These are phyloP conservation scores for Gonioctena quinquepunctata DNA, from an alignment of 1,140 invertebrate genomes.

Conservation along the genomic window DNA sequence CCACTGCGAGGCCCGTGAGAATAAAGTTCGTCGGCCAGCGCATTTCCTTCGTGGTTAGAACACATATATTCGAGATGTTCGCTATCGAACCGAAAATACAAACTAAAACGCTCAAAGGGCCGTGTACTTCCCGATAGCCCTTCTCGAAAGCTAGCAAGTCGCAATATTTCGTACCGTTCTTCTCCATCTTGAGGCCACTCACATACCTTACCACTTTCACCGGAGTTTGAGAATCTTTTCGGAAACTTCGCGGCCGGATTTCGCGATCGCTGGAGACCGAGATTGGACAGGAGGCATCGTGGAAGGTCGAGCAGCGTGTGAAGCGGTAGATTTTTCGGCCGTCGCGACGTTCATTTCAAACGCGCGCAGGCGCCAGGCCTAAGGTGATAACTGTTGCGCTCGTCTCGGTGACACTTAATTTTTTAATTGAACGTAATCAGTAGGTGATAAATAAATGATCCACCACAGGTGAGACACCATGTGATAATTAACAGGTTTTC, in stretches of 20 bases:
- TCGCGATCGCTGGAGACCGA: neutral
- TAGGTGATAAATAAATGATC: neutral
- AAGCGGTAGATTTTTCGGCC: neutral
- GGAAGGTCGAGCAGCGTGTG: neutral
- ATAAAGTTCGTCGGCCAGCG: constrained; percentile 83
- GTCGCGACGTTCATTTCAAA: neutral
- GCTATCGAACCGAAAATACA: constrained; percentile 92
- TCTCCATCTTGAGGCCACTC: neutral
- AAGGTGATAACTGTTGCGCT: neutral
- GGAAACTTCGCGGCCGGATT: neutral
- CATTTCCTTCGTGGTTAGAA: constrained; percentile 90
- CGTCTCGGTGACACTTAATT: neutral
- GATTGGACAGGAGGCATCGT: neutral
- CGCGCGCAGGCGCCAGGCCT: neutral
- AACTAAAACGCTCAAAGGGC: constrained; percentile 76
- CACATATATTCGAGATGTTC: constrained; percentile 91
- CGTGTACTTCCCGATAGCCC: constrained; percentile 67
- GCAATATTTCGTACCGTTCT: constrained; percentile 18
- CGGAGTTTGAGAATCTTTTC: neutral
- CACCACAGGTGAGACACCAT: neutral
- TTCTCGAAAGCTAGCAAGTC: constrained; percentile 56
- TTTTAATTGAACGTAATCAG: neutral
- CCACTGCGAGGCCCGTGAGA: constrained; percentile 84
- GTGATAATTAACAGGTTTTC: too few relatives aligned
- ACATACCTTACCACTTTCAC: neutral